Conservation (phyloP, 2,888 invertebrate species). For the Drosophila meridionalis region DNA sequence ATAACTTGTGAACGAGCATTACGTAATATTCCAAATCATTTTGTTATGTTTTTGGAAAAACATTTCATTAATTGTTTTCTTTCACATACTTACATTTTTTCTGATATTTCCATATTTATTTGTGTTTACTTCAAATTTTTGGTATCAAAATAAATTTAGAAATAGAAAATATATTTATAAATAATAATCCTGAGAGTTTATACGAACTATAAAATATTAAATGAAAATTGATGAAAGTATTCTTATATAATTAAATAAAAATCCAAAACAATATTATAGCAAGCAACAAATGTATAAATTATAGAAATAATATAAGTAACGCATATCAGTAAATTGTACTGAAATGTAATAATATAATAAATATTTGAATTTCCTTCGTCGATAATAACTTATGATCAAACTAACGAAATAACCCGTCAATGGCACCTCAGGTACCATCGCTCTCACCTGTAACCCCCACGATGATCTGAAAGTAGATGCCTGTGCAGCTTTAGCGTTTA, state of each 20-base stretch:
- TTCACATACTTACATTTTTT: background rate
- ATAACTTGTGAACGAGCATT: background rate
- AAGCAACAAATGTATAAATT: background rate
- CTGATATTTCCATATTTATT: background rate
- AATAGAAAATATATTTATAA: background rate
- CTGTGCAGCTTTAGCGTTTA: background rate
- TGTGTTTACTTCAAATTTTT: background rate
- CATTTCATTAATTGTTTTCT: background rate
- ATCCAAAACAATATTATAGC: too few relatives aligned
- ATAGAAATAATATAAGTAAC: background rate
- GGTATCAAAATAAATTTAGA: background rate
- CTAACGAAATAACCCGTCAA: background rate
- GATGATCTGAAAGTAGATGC: conserved; percentile 13
- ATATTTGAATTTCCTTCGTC: background rate
- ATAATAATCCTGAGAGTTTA: background rate
- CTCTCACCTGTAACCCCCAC: background rate
- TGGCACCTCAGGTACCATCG: background rate
- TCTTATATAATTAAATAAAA: too few relatives aligned
- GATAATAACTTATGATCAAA: background rate
- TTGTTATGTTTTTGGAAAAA: background rate
- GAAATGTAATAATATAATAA: background rate
- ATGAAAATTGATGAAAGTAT: too few relatives aligned
- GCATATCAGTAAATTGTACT: background rate
- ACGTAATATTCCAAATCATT: background rate
- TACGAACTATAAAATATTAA: too few relatives aligned